Percentiles rank a stretch among this genome's conserved stretches.
These are phyloP conservation scores for Pterostichus niger DNA, from an alignment of 2,888 invertebrate species.

Conservation along the genomic window DNA sequence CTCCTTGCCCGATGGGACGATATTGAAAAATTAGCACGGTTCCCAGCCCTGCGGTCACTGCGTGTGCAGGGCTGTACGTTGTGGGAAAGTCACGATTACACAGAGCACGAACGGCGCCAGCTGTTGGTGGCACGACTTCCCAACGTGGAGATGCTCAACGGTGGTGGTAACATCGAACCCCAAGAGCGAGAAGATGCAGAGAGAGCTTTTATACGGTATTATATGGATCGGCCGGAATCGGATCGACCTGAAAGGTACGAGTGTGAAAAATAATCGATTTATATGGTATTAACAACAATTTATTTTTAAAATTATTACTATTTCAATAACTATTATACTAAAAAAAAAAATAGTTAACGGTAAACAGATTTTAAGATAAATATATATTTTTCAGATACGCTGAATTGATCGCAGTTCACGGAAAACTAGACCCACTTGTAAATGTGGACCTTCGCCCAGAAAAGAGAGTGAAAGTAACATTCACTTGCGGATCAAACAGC, in stretches of 20 bases:
- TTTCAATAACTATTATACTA: too few species aligned
- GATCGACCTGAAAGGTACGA: constrained; percentile 88
- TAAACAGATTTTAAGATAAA: background rate
- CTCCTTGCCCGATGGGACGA: constrained; percentile 92
- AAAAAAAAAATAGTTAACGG: too few species aligned
- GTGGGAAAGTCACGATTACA: constrained; percentile 89
- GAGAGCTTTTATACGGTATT: constrained; percentile 94
- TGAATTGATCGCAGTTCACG: constrained; percentile 91
- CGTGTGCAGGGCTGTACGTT: constrained; percentile 89
- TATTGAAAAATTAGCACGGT: constrained; percentile 90
- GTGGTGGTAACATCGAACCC: constrained; percentile 89
- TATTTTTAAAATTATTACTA: background rate
- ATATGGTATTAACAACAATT: background rate
- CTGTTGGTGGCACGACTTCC: constrained; percentile 93
- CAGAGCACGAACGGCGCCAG: constrained; percentile 93
- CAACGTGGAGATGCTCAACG: constrained; percentile 91
- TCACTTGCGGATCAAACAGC: constrained; percentile 88
- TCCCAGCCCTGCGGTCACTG: constrained; percentile 90
- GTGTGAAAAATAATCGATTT: too few species aligned
- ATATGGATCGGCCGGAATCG: constrained; percentile 92
- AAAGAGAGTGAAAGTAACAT: constrained; percentile 91
- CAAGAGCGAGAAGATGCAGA: constrained; percentile 96
- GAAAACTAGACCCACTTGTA: constrained; percentile 93
- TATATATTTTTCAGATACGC: constrained; percentile 82
- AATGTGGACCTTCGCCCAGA: constrained; percentile 92